Base-by-base conservation (phyloP, 2,797 vertebrate species). In the Pangasius djambal region DNA sequence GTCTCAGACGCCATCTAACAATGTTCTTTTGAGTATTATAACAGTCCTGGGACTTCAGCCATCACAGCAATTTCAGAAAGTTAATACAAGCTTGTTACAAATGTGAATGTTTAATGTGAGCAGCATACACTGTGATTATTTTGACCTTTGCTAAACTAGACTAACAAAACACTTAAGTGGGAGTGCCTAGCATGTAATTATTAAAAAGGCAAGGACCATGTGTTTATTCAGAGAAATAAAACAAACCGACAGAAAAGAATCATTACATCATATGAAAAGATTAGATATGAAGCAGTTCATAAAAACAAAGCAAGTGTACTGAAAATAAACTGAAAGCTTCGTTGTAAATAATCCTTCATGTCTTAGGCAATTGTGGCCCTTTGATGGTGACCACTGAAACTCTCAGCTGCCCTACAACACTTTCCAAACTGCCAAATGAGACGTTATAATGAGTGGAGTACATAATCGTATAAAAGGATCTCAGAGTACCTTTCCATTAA, bases 81-180 rank as follows among this genome's bases (percentile, higher is more conserved):
- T 15, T 37, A 34, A 31, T 37, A 48, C 77, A 78, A n/a, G 18
- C 57, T n/a, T 22, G 18, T 87, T 96, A 96, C 95, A 96, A 96
- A 96, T 94, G 95, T 96, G 96, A 96, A 95, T 96, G 95, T 98
- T 98, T 99, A 98, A 98, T 99, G 96, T 97, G 96, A 98, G 97
- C 97, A 98, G 97, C 96, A 95, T 96, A 95, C 94, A 95, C 93
- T 94, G 94, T 94, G 96, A 95, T 96, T 97, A 97, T 89, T 92
- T 94, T 95, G 95, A 96, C 95, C 95, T 94, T 96, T 93, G 94
- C 96, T 96, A 94, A 97, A 97, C 96, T 96, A 93, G 95, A 96
- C 94, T 89, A 93, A 90, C 37, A 82, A 90, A 94, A 91, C 92
- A 90, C 92, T 92, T 93, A 94, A 91, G 92, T 92, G 94, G 94